A percentile compares a stretch with the other conserved stretches of the same genome.
Evolutionary conservation across 2,113 vertebrate genomes (phyloP).

Genomic region (Sander vitreus): DNA sequence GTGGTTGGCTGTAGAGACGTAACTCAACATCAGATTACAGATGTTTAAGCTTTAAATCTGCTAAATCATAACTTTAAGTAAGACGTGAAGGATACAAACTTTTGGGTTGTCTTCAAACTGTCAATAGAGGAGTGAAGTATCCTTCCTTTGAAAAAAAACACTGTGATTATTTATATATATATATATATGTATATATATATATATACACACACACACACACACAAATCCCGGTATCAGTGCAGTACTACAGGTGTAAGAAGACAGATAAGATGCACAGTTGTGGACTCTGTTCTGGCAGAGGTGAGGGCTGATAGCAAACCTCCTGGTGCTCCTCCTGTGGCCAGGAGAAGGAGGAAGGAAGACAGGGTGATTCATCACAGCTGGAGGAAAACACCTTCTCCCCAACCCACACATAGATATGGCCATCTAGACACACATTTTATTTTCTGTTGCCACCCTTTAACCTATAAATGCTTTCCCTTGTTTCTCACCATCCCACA

Average conservation of each 20-base stretch:
- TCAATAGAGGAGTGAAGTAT: not conserved
- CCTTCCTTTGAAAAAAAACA: not conserved
- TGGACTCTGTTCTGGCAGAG: not conserved
- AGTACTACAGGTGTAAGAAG: not conserved
- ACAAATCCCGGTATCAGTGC: not conserved
- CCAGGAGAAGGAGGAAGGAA: not conserved
- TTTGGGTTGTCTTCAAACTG: not conserved
- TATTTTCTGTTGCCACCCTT: not conserved
- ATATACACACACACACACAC: too few species aligned
- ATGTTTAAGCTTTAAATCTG: too few species aligned
- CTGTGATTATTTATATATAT: not conserved
- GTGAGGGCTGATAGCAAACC: conserved; percentile 17
- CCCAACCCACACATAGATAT: conserved; percentile 1
- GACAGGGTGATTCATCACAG: conserved; percentile 54
- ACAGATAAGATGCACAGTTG: not conserved
- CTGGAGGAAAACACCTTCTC: conserved; percentile 41
- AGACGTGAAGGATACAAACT: not conserved
- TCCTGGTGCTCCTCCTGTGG: conserved; percentile 27
- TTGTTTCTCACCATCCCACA: not conserved
- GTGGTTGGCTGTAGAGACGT: too few species aligned
- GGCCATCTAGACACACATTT: not conserved
- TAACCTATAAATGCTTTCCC: conserved; percentile 4
- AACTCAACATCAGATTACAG: too few species aligned
- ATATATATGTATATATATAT: too few species aligned
- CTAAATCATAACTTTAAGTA: not conserved